phyloP scores from a whole-genome alignment of 2,113 vertebrate genomes.

The Rissa tridactyla region DNA sequence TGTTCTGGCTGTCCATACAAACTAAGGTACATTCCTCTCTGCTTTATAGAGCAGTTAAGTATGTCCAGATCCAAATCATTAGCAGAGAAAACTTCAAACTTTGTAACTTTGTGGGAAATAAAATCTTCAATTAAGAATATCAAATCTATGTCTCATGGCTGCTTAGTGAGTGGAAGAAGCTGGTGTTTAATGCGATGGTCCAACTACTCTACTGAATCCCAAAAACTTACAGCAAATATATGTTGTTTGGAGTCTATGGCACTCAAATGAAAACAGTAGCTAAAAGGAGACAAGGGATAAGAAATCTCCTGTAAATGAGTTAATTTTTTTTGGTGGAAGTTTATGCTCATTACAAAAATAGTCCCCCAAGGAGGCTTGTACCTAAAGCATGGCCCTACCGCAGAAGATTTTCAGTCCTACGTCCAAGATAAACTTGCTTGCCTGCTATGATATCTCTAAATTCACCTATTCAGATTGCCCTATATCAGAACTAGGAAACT shows the following conservation, averaged over 20 bases:
- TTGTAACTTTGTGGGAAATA: neutral
- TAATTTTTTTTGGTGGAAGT: neutral
- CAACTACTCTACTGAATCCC: neutral
- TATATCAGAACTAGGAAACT: neutral
- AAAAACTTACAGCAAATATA: neutral
- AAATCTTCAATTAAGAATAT: neutral
- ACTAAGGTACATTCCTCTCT: neutral
- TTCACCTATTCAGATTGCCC: neutral
- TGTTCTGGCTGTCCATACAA: neutral
- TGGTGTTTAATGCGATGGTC: neutral
- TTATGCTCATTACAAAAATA: neutral
- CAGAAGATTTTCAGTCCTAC: neutral
- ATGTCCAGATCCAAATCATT: neutral
- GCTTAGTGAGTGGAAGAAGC: neutral
- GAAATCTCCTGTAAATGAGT: neutral
- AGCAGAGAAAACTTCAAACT: neutral
- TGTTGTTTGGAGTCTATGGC: neutral
- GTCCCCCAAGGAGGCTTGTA: neutral
- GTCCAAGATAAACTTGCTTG: neutral
- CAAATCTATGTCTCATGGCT: neutral
- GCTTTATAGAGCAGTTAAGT: neutral
- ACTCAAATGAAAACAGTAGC: neutral
- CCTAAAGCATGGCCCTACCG: neutral
- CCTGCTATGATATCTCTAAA: neutral
- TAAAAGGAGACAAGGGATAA: neutral